Percentiles rank a stretch among this genome's conserved stretches.
Evolutionary conservation across 2,113 vertebrate species (phyloP).

Genomic region (Kryptolebias marmoratus): DNA sequence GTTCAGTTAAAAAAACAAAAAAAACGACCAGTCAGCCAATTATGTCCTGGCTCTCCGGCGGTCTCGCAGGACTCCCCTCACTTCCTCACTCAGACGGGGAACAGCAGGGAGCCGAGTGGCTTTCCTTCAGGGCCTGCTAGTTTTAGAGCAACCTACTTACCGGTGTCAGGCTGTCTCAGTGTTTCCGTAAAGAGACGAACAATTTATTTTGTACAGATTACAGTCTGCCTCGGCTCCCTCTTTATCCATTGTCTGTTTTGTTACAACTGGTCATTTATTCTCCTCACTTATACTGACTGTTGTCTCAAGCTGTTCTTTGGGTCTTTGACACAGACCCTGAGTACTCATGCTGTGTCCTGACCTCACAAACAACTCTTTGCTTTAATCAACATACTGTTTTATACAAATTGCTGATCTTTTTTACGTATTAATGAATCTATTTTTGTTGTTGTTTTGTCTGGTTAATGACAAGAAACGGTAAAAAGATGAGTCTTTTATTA

Average conservation of each 20-base stretch:
- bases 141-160: constrained; percentile 61
- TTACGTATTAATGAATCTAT: not conserved
- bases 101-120: not conserved
- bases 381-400: not conserved
- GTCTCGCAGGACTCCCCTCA: constrained; percentile 28
- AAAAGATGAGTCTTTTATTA: not conserved
- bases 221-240: constrained; percentile 23
- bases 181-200: constrained; percentile 37
- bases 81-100: constrained; percentile 28
- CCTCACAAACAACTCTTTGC: not conserved
- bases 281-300: constrained; percentile 13
- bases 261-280: constrained; percentile 42
- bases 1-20: constrained; percentile 6
- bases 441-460: not conserved
- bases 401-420: not conserved
- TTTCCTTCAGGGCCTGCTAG: constrained; percentile 44
- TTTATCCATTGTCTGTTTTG: constrained; percentile 26
- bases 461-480: not conserved
- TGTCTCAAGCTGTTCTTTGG: constrained; percentile 18
- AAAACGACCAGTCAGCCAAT: constrained; percentile 24
- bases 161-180: constrained; percentile 34
- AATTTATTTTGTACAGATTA: constrained; percentile 47
- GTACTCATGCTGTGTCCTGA: not conserved
- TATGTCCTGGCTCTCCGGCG: not conserved
- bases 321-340: not conserved